These are phyloP conservation scores for Drosophila kepulauana DNA, from an alignment of 1,140 invertebrate species.

Conservation along the genomic window DNA sequence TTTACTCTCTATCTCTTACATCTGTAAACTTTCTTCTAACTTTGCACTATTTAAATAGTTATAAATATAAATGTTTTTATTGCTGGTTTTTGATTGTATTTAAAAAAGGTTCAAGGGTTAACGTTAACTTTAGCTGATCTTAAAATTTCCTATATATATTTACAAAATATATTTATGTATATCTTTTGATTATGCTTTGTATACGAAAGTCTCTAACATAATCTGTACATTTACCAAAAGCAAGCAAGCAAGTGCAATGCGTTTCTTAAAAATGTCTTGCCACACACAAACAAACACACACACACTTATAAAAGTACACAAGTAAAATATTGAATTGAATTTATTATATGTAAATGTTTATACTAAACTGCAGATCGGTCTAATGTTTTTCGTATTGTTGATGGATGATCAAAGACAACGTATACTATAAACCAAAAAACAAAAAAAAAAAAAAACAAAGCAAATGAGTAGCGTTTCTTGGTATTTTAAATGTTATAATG, in stretches of 20 bases:
- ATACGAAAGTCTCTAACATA: constrained; percentile 46
- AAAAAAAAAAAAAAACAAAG: constrained; percentile 17
- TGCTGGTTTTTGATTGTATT: constrained; percentile 70
- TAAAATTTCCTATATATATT: constrained; percentile 19
- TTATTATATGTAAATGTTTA: constrained; percentile 49
- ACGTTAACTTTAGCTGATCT: constrained; percentile 27
- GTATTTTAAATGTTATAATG: constrained; percentile 75
- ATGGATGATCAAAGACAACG: constrained; percentile 31
- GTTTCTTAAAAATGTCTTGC: constrained; percentile 64
- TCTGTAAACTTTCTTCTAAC: constrained; percentile 4
- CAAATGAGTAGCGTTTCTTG: constrained; percentile 73
- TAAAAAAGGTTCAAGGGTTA: constrained; percentile 61
- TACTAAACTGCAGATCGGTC: constrained; percentile 69
- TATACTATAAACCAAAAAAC: constrained; percentile 14
- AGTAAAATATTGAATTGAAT: constrained; percentile 27
- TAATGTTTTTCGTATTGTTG: constrained; percentile 73
- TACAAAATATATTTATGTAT: constrained; percentile 13
- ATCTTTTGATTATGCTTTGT: constrained; percentile 51
- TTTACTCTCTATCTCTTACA: background rate
- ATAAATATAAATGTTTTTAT: constrained; percentile 58
- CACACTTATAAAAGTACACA: constrained; percentile 1
- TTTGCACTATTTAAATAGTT: constrained; percentile 38
- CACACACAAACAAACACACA: constrained; percentile 47
- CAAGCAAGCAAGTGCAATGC: constrained; percentile 56
- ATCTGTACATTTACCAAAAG: background rate